Evolutionary conservation across 2,888 invertebrate species (phyloP), one percentile per base, ranked within the genome.

Genomic region (Netelia melanura): DNA sequence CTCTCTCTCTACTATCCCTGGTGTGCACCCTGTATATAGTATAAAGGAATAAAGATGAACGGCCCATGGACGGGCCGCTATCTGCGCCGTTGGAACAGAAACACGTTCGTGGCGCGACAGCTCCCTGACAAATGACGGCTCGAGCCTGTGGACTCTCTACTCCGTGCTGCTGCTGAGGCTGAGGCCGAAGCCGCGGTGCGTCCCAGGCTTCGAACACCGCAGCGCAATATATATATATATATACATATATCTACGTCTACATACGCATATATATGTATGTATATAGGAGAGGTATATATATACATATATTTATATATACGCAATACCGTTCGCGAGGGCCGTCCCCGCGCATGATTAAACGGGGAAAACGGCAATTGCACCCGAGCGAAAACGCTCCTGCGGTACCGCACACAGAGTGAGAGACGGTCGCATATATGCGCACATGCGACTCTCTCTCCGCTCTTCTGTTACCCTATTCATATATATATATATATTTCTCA

Each of bases 121-220:
- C 93, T 92, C 92, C 79, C 93, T 93, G 93, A 93, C 93, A 93
- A 93, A 93, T 93, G 93, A 93, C 92, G 93, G 91, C 92, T 92
- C 92, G 91, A 92, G 90, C 92, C 67, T 70, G 62, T 71, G 43
- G 77, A 64, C 67, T 62, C 48, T 75, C 43, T 30, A 38, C 70
- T 56, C 74, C 58, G 64, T 62, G 52, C 79, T 68, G 64, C 8
- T 38, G 56, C 48, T 43, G 82, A 44, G 23, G 72, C 72, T 71
- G 80, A 80, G 71, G 76, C 71, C 72, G 83, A 83, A 52, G 56
- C 83, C 61, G 17, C 79, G 54, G 44, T 64, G 65, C 71, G 74
- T 80, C 64, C 78, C 78, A 68, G 64, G 56, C 54, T 81, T 77
- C 75, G 76, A 81, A 81, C 77, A 81, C 72, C 72, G 68, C 80